Evolutionary conservation across 2,888 invertebrate genomes (phyloP).

Genomic region (Aspidiotus destructor): DNA sequence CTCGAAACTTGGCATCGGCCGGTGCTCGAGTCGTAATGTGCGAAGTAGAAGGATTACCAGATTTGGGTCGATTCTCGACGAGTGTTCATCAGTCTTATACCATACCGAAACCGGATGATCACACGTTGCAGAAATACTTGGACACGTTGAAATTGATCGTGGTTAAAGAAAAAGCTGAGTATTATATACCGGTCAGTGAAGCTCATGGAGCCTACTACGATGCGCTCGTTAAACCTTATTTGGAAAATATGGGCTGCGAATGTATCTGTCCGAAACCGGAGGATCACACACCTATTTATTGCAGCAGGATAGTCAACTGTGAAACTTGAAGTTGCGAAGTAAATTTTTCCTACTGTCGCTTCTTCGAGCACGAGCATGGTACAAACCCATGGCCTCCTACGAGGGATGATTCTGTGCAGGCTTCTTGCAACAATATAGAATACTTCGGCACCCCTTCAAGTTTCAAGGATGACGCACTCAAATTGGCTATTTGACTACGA

Average conservation of each 20-base stretch:
- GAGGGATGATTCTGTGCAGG: no score
- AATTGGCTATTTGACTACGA: no score
- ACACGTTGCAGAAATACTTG: slow-evolving; percentile 63
- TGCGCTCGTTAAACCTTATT: slow-evolving; percentile 67
- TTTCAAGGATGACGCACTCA: no score
- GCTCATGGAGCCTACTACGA: slow-evolving; percentile 72
- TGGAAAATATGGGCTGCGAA: slow-evolving; percentile 69
- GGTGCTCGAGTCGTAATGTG: slow-evolving; percentile 72
- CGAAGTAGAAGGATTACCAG: slow-evolving; percentile 69
- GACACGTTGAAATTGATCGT: slow-evolving; percentile 66
- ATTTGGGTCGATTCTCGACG: slow-evolving; percentile 65
- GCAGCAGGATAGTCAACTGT: no score
- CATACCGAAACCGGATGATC: slow-evolving; percentile 60
- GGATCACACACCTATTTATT: no score
- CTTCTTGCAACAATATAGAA: no score
- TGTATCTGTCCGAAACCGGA: slow-evolving; percentile 73
- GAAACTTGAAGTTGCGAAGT: no score
- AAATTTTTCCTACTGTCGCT: no score
- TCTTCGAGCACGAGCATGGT: no score
- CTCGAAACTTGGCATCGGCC: slow-evolving; percentile 70
- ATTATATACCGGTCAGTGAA: slow-evolving; percentile 71
- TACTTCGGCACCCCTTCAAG: no score
- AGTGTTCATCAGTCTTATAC: slow-evolving; percentile 71
- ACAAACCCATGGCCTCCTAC: no score
- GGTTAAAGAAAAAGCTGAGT: slow-evolving; percentile 60